phyloP scores from a whole-genome alignment of 2,888 invertebrate genomes.

The Heliconius ismenius region DNA sequence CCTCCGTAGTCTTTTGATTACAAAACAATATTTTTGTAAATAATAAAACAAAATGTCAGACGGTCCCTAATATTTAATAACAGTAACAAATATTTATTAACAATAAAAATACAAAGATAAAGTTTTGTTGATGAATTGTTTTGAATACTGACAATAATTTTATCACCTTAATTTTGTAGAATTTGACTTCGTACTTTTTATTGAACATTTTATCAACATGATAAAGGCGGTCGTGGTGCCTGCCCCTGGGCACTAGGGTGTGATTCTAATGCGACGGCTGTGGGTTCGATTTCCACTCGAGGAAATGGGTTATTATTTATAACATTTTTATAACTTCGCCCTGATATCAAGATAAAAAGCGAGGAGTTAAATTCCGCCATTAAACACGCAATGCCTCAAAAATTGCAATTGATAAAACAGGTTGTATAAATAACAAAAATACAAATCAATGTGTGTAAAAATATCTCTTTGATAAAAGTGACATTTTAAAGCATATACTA shows the following conservation, averaged over 20 bases:
- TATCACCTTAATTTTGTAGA: background rate
- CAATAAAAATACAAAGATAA: background rate
- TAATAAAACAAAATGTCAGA: background rate
- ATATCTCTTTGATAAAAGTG: background rate
- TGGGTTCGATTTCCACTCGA: too few relatives aligned
- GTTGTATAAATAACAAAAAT: background rate
- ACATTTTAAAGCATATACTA: background rate
- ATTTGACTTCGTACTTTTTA: background rate
- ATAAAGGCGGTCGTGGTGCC: background rate
- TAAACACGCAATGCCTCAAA: too few relatives aligned
- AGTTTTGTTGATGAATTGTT: background rate
- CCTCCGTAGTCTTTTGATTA: constrained; percentile 76
- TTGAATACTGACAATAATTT: background rate
- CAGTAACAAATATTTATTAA: background rate
- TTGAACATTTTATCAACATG: background rate
- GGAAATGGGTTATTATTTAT: too few relatives aligned
- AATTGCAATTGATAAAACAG: background rate
- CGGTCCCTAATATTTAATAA: background rate
- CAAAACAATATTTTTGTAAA: constrained; percentile 59
- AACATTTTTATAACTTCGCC: too few relatives aligned
- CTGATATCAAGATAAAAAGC: too few relatives aligned
- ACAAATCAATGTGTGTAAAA: background rate
- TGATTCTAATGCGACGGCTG: too few relatives aligned
- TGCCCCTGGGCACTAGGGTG: too few relatives aligned
- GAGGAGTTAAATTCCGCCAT: too few relatives aligned